A percentile compares a stretch with the other conserved stretches of the same genome.
Conservation (phyloP, 2,888 invertebrate genomes). For the Morinoia aosen region DNA sequence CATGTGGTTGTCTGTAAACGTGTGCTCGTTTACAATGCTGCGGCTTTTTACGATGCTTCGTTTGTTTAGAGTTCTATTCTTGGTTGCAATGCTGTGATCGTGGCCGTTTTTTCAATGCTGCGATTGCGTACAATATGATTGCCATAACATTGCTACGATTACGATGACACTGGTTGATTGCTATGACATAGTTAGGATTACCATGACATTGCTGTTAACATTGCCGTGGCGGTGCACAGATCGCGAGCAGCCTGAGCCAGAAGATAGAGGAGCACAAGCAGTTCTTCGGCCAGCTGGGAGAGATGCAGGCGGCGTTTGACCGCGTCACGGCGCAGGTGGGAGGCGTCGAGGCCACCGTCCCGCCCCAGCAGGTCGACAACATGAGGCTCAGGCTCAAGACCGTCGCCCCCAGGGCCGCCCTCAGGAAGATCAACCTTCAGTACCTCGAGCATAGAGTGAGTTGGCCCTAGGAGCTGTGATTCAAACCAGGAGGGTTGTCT, state of each 20-base stretch:
- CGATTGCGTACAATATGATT: too few relatives aligned
- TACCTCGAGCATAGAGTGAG: slow-evolving; percentile 88
- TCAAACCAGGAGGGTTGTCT: too few relatives aligned
- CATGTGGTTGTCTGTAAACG: too few relatives aligned
- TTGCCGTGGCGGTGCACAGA: slow-evolving; percentile 47
- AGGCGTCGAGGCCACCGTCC: slow-evolving; percentile 82
- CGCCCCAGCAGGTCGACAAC: slow-evolving; percentile 84
- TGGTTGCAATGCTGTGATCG: neutral
- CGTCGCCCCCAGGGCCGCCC: slow-evolving; percentile 83
- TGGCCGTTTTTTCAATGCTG: neutral
- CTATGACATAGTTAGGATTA: too few relatives aligned
- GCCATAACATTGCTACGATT: too few relatives aligned
- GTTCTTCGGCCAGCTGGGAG: slow-evolving; percentile 88
- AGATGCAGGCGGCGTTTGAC: slow-evolving; percentile 83
- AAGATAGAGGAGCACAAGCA: slow-evolving; percentile 72
- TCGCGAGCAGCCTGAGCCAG: slow-evolving; percentile 63
- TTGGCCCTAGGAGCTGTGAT: neutral
- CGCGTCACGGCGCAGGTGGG: slow-evolving; percentile 80
- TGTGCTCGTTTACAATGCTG: too few relatives aligned
- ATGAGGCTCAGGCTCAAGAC: slow-evolving; percentile 84
- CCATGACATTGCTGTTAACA: too few relatives aligned
- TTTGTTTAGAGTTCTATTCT: too few relatives aligned
- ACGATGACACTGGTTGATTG: too few relatives aligned
- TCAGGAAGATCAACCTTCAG: slow-evolving; percentile 87
- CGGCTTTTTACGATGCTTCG: too few relatives aligned